Evolutionary conservation across 2,888 invertebrate species (phyloP).

Genomic region (Trichogramma dendrolimi): DNA sequence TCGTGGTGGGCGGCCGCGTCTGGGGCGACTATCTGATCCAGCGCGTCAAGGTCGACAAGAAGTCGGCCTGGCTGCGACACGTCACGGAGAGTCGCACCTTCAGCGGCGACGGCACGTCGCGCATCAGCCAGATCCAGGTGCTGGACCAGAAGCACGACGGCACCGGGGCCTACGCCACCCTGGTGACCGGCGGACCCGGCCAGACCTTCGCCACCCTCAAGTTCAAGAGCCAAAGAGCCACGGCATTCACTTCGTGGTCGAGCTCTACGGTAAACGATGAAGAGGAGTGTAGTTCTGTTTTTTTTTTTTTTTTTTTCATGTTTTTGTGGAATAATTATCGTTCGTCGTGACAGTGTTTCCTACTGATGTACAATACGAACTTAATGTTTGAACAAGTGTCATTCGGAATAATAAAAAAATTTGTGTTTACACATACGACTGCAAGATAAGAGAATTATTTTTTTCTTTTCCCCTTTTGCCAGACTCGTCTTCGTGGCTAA

Average conservation of each 20-base stretch:
- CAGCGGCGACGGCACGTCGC: constrained; percentile 5
- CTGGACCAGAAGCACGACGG: not conserved
- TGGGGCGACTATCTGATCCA: constrained; percentile 9
- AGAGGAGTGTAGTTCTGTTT: no score
- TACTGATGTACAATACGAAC: no score
- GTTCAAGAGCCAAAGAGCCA: constrained; percentile 11
- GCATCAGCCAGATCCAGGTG: constrained; percentile 8
- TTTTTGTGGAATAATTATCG: no score
- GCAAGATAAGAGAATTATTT: no score
- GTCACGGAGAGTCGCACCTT: not conserved
- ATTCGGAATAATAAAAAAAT: no score
- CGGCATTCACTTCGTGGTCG: constrained; percentile 9
- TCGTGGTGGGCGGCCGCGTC: constrained; percentile 3
- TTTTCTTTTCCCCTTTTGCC: no score
- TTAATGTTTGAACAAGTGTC: no score
- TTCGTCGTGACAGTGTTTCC: no score
- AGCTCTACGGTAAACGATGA: constrained; percentile 12
- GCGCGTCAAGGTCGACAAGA: not conserved
- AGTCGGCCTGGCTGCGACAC: not conserved
- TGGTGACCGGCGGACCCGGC: constrained; percentile 7
- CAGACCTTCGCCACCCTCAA: not conserved
- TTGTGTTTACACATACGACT: no score
- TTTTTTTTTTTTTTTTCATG: no score
- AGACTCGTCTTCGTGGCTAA: no score
- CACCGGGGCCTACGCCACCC: not conserved